These are phyloP conservation scores for Takifugu flavidus DNA, from an alignment of 2,113 vertebrate genomes.

Conservation along the genomic window DNA sequence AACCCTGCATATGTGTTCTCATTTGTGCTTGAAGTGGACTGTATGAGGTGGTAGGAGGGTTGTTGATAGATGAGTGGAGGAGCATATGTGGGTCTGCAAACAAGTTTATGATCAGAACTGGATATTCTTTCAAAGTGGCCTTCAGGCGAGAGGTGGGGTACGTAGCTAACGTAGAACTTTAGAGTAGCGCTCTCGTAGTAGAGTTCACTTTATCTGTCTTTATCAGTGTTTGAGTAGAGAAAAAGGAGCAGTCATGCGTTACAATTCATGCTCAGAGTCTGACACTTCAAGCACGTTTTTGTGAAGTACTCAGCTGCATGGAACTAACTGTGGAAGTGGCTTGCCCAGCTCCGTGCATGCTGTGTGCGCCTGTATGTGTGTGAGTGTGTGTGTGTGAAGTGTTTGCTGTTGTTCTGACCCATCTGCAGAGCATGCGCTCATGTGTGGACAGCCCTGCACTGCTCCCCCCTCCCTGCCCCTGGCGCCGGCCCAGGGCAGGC, in stretches of 20 bases:
- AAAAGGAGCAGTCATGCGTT: too few species aligned
- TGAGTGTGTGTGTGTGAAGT: slow-evolving; percentile 57
- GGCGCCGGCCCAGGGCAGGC: slow-evolving; percentile 81
- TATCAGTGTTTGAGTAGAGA: too few species aligned
- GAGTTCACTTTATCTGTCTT: too few species aligned
- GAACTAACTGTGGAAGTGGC: slow-evolving; percentile 58
- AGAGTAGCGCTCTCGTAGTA: too few species aligned
- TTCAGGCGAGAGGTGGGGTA: too few species aligned
- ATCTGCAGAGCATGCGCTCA: slow-evolving; percentile 93
- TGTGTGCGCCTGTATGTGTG: slow-evolving; percentile 39
- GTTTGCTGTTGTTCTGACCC: slow-evolving; percentile 76
- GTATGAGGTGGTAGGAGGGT: neutral
- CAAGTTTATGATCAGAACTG: neutral
- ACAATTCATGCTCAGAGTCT: too few species aligned
- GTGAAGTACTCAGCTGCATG: slow-evolving; percentile 53
- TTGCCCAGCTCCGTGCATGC: slow-evolving; percentile 63
- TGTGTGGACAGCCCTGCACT: slow-evolving; percentile 75
- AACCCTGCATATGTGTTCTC: slow-evolving; percentile 36
- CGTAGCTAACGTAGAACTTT: too few species aligned
- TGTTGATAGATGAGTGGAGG: neutral
- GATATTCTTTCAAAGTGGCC: too few species aligned
- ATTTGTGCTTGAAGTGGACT: slow-evolving; percentile 38
- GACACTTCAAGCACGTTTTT: slow-evolving; percentile 39
- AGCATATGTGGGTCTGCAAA: neutral
- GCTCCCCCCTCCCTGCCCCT: slow-evolving; percentile 77